A percentile compares a stretch with the other conserved stretches of the same genome.
phyloP scores from a whole-genome alignment of 2,797 vertebrate species.

The Sternarchorhynchus goeldii region DNA sequence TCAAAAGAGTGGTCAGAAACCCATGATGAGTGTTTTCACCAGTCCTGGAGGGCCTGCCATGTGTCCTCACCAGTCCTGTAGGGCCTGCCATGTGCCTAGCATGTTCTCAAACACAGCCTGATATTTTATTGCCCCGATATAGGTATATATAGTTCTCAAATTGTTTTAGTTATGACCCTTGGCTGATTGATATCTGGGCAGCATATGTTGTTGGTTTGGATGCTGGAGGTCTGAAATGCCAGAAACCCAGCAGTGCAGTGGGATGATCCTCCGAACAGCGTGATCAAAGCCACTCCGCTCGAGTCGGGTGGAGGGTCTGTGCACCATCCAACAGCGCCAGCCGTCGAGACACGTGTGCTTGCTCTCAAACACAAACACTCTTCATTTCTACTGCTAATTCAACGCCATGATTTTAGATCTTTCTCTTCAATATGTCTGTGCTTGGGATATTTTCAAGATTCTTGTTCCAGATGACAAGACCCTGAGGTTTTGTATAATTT shows the following conservation, averaged over 20 bases:
- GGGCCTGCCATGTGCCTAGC: background rate
- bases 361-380: background rate
- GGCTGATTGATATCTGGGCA: constrained; percentile 10
- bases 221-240: constrained; percentile 5
- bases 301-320: constrained; percentile 18
- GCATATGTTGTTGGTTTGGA: constrained; percentile 27
- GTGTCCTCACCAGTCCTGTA: background rate
- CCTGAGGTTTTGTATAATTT: background rate
- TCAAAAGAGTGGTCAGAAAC: background rate
- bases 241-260: background rate
- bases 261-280: constrained; percentile 21
- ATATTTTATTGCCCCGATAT: background rate
- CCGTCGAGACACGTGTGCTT: constrained; percentile 11
- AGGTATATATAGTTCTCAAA: background rate
- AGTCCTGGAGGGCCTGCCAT: background rate
- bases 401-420: too few species aligned
- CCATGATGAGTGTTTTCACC: too few species aligned
- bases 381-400: background rate
- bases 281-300: constrained; percentile 50
- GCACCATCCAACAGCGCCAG: constrained; percentile 8
- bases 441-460: too few species aligned
- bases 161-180: background rate
- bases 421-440: too few species aligned
- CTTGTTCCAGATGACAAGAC: constrained; percentile 3
- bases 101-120: background rate